Evolutionary conservation across 2,113 vertebrate genomes (phyloP).

Genomic region (Amazona vittata): DNA sequence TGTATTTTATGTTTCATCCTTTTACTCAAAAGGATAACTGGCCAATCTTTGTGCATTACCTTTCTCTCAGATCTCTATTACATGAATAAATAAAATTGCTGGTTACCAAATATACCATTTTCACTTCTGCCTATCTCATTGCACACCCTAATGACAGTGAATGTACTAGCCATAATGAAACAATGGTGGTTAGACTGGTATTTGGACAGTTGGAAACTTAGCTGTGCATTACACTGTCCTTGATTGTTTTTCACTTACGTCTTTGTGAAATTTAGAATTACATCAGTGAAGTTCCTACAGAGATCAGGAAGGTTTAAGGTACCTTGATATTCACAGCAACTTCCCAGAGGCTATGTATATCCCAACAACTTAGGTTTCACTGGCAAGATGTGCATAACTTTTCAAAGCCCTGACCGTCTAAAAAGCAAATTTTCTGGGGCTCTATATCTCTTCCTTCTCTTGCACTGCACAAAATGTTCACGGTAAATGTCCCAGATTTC

Average conservation of each 20-base stretch:
- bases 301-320: neutral
- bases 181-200: neutral
- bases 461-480: neutral
- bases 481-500: neutral
- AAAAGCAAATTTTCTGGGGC: neutral
- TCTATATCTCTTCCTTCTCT: neutral
- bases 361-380: neutral
- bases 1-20: neutral
- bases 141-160: neutral
- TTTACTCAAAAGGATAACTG: neutral
- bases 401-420: neutral
- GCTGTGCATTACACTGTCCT: neutral
- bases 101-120: neutral
- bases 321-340: neutral
- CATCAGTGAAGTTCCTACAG: neutral
- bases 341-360: neutral
- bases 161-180: neutral
- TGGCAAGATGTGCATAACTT: neutral
- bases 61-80: neutral
- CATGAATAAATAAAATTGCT: neutral
- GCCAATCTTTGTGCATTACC: neutral
- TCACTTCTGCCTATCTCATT: neutral
- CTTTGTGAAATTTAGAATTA: neutral
- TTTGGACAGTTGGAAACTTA: neutral
- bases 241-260: neutral